Conservation (phyloP, 1,140 invertebrate species). For the Drosophila ficusphila region DNA sequence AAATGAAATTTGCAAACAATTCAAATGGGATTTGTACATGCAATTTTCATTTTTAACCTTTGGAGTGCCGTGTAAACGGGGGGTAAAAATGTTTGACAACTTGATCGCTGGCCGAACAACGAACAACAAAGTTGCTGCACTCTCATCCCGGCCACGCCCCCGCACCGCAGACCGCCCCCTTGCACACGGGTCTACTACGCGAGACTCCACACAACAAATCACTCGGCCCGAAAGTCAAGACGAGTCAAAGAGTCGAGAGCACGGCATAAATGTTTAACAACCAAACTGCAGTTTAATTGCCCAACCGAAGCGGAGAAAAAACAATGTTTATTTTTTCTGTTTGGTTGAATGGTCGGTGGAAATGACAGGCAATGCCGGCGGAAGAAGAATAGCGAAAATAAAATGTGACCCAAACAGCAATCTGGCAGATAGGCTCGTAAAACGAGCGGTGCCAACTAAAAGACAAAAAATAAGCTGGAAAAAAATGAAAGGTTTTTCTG, state of each 20-base stretch:
- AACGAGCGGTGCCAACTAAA: conserved; percentile 55
- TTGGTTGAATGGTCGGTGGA: conserved; percentile 15
- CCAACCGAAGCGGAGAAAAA: conserved; percentile 45
- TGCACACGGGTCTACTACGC: conserved; percentile 1
- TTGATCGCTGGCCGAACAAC: conserved; percentile 33
- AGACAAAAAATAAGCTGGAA: conserved; percentile 36
- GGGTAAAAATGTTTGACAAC: conserved; percentile 50
- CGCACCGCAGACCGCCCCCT: conserved; percentile 14
- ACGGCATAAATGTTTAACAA: conserved; percentile 74
- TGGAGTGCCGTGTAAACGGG: conserved; percentile 22
- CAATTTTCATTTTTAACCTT: conserved; percentile 60
- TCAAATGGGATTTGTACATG: conserved; percentile 69
- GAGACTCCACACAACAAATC: conserved; percentile 64
- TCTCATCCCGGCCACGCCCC: conserved; percentile 41
- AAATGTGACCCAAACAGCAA: conserved; percentile 49
- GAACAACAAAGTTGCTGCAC: conserved; percentile 47
- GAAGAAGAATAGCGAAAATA: conserved; percentile 43
- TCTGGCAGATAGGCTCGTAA: conserved; percentile 68
- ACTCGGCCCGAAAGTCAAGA: conserved; percentile 59
- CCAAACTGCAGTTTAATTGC: conserved; percentile 77
- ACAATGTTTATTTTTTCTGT: conserved; percentile 39
- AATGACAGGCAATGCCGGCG: conserved; percentile 54
- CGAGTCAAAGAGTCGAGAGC: conserved; percentile 38
- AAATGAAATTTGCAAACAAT: conserved; percentile 77
- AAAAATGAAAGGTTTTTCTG: conserved; percentile 63